Base-by-base conservation (phyloP, 2,113 vertebrate species). In the Perccottus glenii region DNA sequence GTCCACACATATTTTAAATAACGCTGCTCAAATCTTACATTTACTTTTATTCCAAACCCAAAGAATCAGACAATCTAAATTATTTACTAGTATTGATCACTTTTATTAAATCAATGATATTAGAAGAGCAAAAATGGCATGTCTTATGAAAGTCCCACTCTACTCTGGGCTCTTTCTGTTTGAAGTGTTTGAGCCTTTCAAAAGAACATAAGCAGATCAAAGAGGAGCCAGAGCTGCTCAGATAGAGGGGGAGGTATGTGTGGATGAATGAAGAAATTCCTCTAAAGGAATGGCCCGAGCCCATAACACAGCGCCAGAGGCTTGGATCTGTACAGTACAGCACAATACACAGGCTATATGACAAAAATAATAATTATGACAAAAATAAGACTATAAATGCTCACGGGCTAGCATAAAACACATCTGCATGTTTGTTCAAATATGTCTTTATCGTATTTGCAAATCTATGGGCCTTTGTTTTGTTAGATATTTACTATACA, bases 141-240 rank as follows among this genome's bases (percentile, higher is more conserved):
- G 64, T 86, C 0, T n/a, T 82, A 88, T 85, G 89, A 86, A 77
- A 84, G 78, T 78, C 81, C 80, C 61, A 74, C 59, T 82, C 75
- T 4, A 45, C 73, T 89, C 70, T 51, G 10, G 43, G 67, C 63
- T 67, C 63, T 67, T 73, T 74, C 75, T 82, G 76, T 92, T 92
- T 91, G 87, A 92, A 86, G 88, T 90, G 60, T 78, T 85, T 83
- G 49, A 71, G 76, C 80, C 82, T 90, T 88, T 89, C 84, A 86
- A 86, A 83, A 80, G 80, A 87, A 88, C 83, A 90, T 74, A 70
- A 70, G 73, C 73, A 84, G 88, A 91, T 93, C 88, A 92, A 92
- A 92, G 88, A 76, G 64, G 12, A 77, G 81, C 57, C 67, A 84
- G 78, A 80, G 78, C 71, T 80, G 74, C 70, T 77, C 36, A 77